These are phyloP conservation scores for Cheumatopsyche charites DNA, from an alignment of 1,140 invertebrate genomes.

Conservation along the genomic window DNA sequence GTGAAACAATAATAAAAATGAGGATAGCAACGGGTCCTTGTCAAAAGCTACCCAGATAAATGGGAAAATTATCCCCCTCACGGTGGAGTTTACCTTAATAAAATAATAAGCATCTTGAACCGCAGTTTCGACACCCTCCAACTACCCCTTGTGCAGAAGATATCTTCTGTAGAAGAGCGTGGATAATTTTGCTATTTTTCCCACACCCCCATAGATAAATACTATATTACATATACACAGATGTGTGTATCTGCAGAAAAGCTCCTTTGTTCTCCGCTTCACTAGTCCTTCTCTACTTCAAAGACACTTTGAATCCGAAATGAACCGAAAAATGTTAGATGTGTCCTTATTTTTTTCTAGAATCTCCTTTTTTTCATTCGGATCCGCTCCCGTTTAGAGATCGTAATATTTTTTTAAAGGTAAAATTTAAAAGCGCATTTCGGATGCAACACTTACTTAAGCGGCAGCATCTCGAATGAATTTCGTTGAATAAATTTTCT, in stretches of 20 bases:
- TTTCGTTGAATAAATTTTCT: slow-evolving; percentile 42
- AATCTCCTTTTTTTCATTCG: slow-evolving; percentile 21
- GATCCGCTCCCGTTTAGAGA: no score
- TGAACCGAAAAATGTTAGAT: slow-evolving; percentile 47
- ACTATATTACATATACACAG: no score
- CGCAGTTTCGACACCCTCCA: not conserved
- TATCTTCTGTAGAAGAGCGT: slow-evolving; percentile 27
- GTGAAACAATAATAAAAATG: not conserved
- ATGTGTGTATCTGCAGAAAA: slow-evolving; percentile 25
- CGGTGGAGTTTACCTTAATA: slow-evolving; percentile 46
- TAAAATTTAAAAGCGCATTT: slow-evolving; percentile 33
- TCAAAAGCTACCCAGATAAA: slow-evolving; percentile 37
- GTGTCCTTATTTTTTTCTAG: slow-evolving; percentile 28
- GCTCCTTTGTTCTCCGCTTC: slow-evolving; percentile 46
- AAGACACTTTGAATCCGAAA: slow-evolving; percentile 48
- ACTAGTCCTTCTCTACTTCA: slow-evolving; percentile 1
- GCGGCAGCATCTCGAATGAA: slow-evolving; percentile 44
- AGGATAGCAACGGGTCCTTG: no score
- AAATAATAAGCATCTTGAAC: slow-evolving; percentile 48
- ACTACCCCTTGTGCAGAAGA: not conserved
- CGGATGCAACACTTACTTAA: slow-evolving; percentile 37
- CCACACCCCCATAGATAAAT: slow-evolving; percentile 6
- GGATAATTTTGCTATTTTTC: slow-evolving; percentile 48
- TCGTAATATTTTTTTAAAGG: slow-evolving; percentile 45
- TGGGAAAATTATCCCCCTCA: slow-evolving; percentile 47